Evolutionary conservation across 2,113 vertebrate genomes (phyloP), one percentile per base, ranked within the genome.

Genomic region (Protobothrops mucrosquamatus): DNA sequence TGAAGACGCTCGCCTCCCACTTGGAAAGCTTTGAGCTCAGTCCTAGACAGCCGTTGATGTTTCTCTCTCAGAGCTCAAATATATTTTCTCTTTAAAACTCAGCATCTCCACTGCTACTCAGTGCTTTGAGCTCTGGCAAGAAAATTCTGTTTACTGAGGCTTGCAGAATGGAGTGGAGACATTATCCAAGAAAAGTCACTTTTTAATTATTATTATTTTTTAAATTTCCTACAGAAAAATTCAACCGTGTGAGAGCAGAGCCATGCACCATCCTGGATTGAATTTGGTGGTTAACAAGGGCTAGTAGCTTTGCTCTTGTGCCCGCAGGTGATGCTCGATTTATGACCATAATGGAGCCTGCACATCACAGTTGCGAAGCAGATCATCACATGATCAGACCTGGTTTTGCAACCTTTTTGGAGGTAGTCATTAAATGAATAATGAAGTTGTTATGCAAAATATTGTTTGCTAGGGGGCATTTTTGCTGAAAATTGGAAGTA

Each of bases 31-130:
- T 24, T 26, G 59, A 61, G 24, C 26, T 61, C 59, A 26, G 12
- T 26, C 59, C 6, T 29, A 0, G 3, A 3, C 59, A 61, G 24
- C 24, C 1, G 1, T 10, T 10, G 24, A 61, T 61, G 24, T 61
- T 26, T 61, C 59, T 23, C 56, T 57, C 56, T 61, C 59, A 26
- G 24, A 61, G 9, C 24, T 3, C 59, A 61, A 61, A 26, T n/a
- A n/a, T n/a, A n/a, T 34, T 89, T 46, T 93, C 91, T 94, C 69
- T 18, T 34, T 91, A 93, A 93, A 59, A n/a, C 22, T 88, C 74
- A 88, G 55, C 64, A 69, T 74, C 86, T 29, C 24, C 88, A n/a
- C 59, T 55, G 59, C 29, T 56, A 87, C 18, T 12, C 39, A 20
- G 59, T n/a, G 11, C 59, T 43, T 10, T 23, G 24, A 56, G 55